A percentile compares a stretch with the other conserved stretches of the same genome.
phyloP scores from a whole-genome alignment of 2,888 invertebrate genomes.

The Macaria notata region DNA sequence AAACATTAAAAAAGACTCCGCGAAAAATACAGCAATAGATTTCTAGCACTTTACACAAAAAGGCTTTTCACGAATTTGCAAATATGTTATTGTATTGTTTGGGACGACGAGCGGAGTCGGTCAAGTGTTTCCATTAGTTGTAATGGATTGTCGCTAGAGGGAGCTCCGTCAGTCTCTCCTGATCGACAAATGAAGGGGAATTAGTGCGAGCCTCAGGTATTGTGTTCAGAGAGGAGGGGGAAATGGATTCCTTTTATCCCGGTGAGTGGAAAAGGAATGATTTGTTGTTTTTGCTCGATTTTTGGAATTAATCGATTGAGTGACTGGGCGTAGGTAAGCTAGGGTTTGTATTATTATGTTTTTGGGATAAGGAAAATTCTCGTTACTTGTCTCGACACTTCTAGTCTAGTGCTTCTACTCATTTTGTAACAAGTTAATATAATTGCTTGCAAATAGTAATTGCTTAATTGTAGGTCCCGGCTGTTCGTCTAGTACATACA shows the following conservation, averaged over 20 bases:
- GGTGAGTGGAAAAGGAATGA: conserved; percentile 15
- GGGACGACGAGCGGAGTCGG: conserved; percentile 31
- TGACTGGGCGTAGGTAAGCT: no score
- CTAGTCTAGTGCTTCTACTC: no score
- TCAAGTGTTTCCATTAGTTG: conserved; percentile 53
- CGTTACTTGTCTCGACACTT: no score
- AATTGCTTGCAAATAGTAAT: no score
- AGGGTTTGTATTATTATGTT: no score
- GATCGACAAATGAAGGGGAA: conserved; percentile 48
- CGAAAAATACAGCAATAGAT: conserved; percentile 4
- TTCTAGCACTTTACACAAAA: conserved; percentile 9
- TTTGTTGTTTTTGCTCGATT: conserved; percentile 9
- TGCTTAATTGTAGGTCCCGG: no score
- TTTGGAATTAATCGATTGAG: conserved; percentile 4
- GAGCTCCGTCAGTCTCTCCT: conserved; percentile 51
- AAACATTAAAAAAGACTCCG: conserved; percentile 13
- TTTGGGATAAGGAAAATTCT: no score
- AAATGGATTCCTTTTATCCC: conserved; percentile 36
- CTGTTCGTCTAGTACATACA: no score
- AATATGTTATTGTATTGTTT: conserved; percentile 13
- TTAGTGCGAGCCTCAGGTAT: conserved; percentile 39
- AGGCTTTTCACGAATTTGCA: conserved; percentile 13
- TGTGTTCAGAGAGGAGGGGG: conserved; percentile 16
- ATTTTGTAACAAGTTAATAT: no score
- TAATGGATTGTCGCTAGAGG: conserved; percentile 55